These are phyloP conservation scores for Calameuta filiformis DNA, from an alignment of 2,888 invertebrate species.

Conservation along the genomic window DNA sequence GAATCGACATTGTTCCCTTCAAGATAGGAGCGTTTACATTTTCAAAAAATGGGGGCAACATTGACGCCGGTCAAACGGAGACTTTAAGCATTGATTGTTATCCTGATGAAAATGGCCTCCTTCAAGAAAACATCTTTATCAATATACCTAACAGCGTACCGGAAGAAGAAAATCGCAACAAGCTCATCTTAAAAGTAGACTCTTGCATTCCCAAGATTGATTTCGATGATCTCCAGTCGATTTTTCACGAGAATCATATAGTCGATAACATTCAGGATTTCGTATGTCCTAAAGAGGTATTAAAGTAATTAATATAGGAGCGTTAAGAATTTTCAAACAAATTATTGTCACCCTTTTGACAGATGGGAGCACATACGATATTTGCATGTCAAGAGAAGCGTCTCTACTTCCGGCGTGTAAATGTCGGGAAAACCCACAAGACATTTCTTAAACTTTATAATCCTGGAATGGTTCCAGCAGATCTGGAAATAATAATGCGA, in stretches of 20 bases:
- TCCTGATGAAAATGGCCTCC: slow-evolving; percentile 53
- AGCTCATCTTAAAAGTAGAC: slow-evolving; percentile 67
- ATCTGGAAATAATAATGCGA: slow-evolving; percentile 40
- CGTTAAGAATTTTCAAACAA: background rate
- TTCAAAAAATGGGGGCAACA: slow-evolving; percentile 54
- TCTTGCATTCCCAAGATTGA: slow-evolving; percentile 72
- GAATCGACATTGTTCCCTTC: slow-evolving; percentile 23
- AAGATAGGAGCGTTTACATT: slow-evolving; percentile 61
- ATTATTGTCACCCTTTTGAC: slow-evolving; percentile 1
- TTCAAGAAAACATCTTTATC: slow-evolving; percentile 59
- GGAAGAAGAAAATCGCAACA: slow-evolving; percentile 68
- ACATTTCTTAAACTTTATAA: slow-evolving; percentile 63
- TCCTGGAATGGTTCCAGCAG: slow-evolving; percentile 58
- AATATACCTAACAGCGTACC: slow-evolving; percentile 63
- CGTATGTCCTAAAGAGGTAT: slow-evolving; percentile 66
- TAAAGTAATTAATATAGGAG: slow-evolving; percentile 4
- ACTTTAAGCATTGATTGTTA: slow-evolving; percentile 58
- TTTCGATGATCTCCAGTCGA: slow-evolving; percentile 70
- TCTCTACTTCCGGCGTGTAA: slow-evolving; percentile 63
- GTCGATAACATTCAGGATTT: slow-evolving; percentile 69
- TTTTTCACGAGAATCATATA: slow-evolving; percentile 72
- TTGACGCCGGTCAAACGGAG: slow-evolving; percentile 55
- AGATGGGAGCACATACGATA: slow-evolving; percentile 59
- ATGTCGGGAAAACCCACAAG: slow-evolving; percentile 53
- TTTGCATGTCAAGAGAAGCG: slow-evolving; percentile 57